Evolutionary conservation across 1,140 invertebrate genomes (phyloP).

Genomic region (Calosoma granatense): DNA sequence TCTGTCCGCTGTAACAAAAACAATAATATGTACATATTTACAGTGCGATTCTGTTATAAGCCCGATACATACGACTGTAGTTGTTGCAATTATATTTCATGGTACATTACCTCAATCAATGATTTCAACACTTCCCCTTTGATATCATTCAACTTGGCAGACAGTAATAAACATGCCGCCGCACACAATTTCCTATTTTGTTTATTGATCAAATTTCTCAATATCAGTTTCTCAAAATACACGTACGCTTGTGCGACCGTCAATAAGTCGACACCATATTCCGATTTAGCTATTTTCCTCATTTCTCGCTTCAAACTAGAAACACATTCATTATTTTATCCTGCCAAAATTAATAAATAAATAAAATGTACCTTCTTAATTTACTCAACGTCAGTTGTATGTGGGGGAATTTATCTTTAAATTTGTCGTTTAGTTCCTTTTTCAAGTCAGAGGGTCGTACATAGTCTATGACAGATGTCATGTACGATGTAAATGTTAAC

Average conservation of each 20-base stretch:
- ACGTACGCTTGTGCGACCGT: constrained; percentile 94
- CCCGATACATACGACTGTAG: too few relatives aligned
- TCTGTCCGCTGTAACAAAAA: constrained; percentile 65
- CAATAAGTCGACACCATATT: constrained; percentile 76
- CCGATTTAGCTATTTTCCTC: constrained; percentile 83
- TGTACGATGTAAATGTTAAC: constrained; percentile 90
- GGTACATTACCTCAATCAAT: constrained; percentile 71
- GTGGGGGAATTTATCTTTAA: constrained; percentile 88
- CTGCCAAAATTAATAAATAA: background rate
- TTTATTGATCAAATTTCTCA: constrained; percentile 88
- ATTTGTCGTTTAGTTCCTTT: constrained; percentile 96
- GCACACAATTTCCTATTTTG: constrained; percentile 91
- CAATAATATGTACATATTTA: constrained; percentile 13
- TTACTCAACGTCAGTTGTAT: constrained; percentile 95
- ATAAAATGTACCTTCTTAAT: constrained; percentile 65
- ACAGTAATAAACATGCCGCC: constrained; percentile 84
- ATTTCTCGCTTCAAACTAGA: constrained; percentile 88
- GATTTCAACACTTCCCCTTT: constrained; percentile 79
- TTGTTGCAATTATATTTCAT: too few relatives aligned
- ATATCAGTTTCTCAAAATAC: constrained; percentile 93
- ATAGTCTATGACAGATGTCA: constrained; percentile 95
- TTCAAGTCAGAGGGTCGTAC: constrained; percentile 93
- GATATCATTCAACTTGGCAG: constrained; percentile 93
- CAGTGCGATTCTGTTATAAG: too few relatives aligned
- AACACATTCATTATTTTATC: constrained; percentile 18